These are phyloP conservation scores for Pseudococcus viburni DNA, from an alignment of 2,888 invertebrate species.

Conservation along the genomic window DNA sequence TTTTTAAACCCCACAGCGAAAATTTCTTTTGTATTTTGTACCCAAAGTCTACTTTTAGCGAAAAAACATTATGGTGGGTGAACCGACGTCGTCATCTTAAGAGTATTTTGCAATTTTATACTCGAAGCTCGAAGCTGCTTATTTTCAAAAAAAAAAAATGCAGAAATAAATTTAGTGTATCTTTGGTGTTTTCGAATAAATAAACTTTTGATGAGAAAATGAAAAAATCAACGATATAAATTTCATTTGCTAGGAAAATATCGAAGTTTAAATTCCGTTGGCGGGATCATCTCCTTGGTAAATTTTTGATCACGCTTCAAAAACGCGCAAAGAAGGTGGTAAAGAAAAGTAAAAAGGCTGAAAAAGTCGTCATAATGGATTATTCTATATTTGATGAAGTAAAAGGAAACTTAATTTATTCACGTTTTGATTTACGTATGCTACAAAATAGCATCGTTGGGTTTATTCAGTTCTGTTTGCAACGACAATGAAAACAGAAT, in stretches of 20 bases:
- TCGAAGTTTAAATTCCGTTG: neutral
- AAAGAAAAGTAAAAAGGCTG: neutral
- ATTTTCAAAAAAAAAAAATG: neutral
- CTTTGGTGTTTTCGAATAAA: neutral
- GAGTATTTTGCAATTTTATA: slow-evolving; percentile 3
- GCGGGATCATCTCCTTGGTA: no score
- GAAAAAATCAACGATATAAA: neutral
- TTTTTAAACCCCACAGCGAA: neutral
- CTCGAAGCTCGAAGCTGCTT: neutral
- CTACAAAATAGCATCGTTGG: neutral
- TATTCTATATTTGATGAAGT: slow-evolving; percentile 31
- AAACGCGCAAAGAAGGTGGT: neutral
- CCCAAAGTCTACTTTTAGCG: neutral
- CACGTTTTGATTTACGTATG: slow-evolving; percentile 23
- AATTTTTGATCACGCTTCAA: neutral
- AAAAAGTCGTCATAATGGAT: neutral
- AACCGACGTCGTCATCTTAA: neutral
- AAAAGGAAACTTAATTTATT: slow-evolving; percentile 26
- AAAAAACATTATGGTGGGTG: neutral
- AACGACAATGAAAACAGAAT: slow-evolving; percentile 39
- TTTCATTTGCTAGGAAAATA: neutral
- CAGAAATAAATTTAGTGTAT: neutral
- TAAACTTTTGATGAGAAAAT: neutral
- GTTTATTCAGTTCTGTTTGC: slow-evolving; percentile 17
- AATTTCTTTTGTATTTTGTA: slow-evolving; percentile 12